A percentile compares a stretch with the other conserved stretches of the same genome.
phyloP scores from a whole-genome alignment of 2,113 vertebrate species.

The Apodemus speciosus region DNA sequence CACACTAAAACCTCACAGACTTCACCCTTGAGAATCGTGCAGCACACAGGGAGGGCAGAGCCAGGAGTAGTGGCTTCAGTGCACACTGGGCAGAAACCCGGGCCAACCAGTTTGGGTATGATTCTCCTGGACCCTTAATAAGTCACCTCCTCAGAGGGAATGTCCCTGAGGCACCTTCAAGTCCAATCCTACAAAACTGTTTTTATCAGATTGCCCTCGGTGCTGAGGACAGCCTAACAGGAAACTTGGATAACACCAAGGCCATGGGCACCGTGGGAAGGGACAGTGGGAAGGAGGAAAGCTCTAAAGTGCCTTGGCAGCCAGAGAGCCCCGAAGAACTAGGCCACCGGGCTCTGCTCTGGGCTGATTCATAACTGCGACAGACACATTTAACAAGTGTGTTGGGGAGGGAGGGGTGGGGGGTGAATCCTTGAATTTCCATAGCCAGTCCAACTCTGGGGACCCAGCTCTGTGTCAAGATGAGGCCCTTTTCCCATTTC shows the following conservation, averaged over 20 bases:
- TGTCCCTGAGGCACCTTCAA: background rate
- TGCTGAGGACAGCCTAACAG: background rate
- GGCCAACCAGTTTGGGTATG: background rate
- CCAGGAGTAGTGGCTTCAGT: background rate
- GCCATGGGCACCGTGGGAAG: background rate
- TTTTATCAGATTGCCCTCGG: background rate
- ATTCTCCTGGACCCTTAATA: fast-evolving
- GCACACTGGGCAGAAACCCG: fast-evolving
- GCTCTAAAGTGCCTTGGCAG: background rate
- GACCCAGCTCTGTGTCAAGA: background rate
- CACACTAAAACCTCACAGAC: background rate
- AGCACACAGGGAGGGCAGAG: background rate
- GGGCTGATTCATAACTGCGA: background rate
- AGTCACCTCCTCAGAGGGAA: background rate
- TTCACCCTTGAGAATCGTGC: background rate
- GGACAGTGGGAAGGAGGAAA: background rate
- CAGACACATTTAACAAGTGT: too few species aligned
- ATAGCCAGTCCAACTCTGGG: fast-evolving
- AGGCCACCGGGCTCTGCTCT: background rate
- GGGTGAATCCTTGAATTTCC: background rate
- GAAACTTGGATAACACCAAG: background rate
- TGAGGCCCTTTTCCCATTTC: background rate
- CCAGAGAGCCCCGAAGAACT: background rate
- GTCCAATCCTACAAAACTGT: background rate
- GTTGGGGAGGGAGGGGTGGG: too few species aligned